phyloP scores from a whole-genome alignment of 1,140 invertebrate species.

The Hycleus cichorii region DNA sequence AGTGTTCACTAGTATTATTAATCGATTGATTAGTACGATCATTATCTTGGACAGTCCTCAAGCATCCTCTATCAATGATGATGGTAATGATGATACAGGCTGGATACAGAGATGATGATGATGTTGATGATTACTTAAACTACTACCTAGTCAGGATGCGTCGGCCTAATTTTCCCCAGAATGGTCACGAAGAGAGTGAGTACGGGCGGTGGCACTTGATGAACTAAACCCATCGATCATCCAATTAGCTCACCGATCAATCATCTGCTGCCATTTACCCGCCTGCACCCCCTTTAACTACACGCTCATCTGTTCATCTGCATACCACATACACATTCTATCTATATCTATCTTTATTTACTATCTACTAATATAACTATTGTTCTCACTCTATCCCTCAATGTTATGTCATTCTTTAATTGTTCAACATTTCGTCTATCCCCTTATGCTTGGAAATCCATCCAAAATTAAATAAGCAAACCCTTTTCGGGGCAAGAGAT shows the following conservation, averaged over 20 bases:
- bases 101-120: too few relatives aligned
- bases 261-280: slow-evolving; percentile 46
- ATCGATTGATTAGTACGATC: too few relatives aligned
- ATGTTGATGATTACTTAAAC: too few relatives aligned
- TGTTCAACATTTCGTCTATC: slow-evolving; percentile 6
- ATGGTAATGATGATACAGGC: too few relatives aligned
- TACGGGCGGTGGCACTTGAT: slow-evolving; percentile 37
- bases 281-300: slow-evolving; percentile 27
- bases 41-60: too few relatives aligned
- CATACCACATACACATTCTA: slow-evolving; percentile 28
- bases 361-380: too few relatives aligned
- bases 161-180: background rate
- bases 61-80: too few relatives aligned
- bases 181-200: slow-evolving; percentile 21
- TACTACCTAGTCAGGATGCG: too few relatives aligned
- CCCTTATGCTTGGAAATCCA: background rate
- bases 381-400: background rate
- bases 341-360: background rate
- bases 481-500: background rate
- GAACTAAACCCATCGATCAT: slow-evolving; percentile 52
- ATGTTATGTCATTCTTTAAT: slow-evolving; percentile 12
- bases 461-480: slow-evolving; percentile 10
- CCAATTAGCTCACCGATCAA: slow-evolving; percentile 56
- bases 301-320: slow-evolving; percentile 41
- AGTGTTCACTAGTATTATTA: too few relatives aligned